Conservation (phyloP, 2,113 vertebrate species). For the Campylomormyrus numenius region DNA sequence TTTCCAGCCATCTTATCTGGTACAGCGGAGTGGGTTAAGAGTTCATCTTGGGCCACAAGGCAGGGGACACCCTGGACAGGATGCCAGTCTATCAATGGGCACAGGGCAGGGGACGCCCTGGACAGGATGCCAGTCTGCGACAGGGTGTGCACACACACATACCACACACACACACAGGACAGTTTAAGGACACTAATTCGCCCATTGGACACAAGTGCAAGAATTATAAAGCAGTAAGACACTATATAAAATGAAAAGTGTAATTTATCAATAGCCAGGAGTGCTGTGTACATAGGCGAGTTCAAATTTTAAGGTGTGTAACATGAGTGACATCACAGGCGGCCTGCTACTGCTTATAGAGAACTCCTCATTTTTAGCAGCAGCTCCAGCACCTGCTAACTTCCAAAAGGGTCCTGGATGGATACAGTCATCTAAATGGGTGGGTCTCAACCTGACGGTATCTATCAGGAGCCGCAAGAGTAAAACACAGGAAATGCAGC, state of each 20-base stretch:
- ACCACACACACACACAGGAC: not conserved
- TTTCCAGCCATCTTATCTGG: not conserved
- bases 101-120: no score
- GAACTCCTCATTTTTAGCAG: not conserved
- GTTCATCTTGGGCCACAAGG: not conserved
- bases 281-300: not conserved
- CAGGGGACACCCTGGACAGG: not conserved
- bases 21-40: not conserved
- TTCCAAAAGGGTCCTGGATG: not conserved
- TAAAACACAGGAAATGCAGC: conserved; percentile 15
- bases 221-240: not conserved
- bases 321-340: not conserved
- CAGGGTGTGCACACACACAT: not conserved
- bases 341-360: not conserved
- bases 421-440: not conserved
- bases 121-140: not conserved
- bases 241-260: not conserved
- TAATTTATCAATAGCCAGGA: not conserved
- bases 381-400: not conserved
- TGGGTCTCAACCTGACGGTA: not conserved
- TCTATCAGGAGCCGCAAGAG: conserved; percentile 12
- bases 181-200: not conserved
- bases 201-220: not conserved
- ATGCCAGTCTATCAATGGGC: not conserved
- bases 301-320: not conserved